Evolutionary conservation across 2,888 invertebrate genomes (phyloP), one percentile per base, ranked within the genome.

Genomic region (Onchidella celtica): DNA sequence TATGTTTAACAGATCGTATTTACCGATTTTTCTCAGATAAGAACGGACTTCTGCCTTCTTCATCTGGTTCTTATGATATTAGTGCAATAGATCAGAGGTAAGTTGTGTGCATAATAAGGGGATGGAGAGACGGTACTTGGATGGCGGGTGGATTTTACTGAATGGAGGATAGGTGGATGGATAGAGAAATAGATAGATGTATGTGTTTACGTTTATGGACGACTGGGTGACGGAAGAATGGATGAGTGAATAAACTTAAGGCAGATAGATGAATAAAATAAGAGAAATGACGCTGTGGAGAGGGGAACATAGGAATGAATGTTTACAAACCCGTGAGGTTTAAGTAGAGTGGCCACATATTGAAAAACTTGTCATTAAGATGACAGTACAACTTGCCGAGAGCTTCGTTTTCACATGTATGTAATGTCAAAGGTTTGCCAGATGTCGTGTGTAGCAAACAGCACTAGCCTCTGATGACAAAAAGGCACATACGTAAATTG

Each of bases 11-110:
- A 63, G 77, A 38, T 68, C 21, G 2, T 17, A 14, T 79, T 14
- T 34, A 32, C 24, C 38, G 24, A 63, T n/a, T 74, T 0, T 65
- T 61, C 29, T 1, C 75, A 81, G 75, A 75, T 75, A 75, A 81
- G 34, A 75, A 81, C 61, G 81, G 81, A 17, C 47, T 75, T 9
- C 74, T 81, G 36, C 40, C 69, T 6, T 32, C 40, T 21, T 17
- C 40, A 9, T 29, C 27, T 0, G 57, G 38, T 0, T 32, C 59
- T 17, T 57, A 29, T 47, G 80, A 75, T 57, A 29, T 80, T n/a
- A 69, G n/a, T 40, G 75, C 68, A 34, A 59, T 80, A 66, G 74
- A 80, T 32, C 66, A 80, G 36, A 66, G 74, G 80, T 83, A 40
- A 79, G 78, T n/a, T n/a, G n/a, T n/a, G n/a, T n/a, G n/a, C n/a